A percentile compares a stretch with the other conserved stretches of the same genome.
Conservation (phyloP, 2,797 vertebrate species). For the Choloepus didactylus region DNA sequence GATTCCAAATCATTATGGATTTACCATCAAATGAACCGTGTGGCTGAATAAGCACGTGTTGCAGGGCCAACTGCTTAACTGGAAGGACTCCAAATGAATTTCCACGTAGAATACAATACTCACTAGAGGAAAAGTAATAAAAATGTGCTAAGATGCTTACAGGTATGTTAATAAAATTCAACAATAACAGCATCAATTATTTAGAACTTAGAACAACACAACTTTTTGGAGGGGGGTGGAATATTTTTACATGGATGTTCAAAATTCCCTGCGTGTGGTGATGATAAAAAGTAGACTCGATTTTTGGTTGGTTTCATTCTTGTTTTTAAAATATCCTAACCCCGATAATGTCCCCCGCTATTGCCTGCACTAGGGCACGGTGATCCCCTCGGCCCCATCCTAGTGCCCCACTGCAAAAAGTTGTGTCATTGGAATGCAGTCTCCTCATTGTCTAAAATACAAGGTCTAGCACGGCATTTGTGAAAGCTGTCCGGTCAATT, state of each 20-base stretch:
- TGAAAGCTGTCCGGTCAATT: neutral
- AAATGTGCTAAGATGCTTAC: neutral
- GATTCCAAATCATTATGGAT: neutral
- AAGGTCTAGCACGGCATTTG: neutral
- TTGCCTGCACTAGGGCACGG: neutral
- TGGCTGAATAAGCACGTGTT: neutral
- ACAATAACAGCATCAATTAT: neutral
- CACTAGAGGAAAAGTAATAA: neutral
- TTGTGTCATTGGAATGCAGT: rapidly evolving
- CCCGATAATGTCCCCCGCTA: neutral
- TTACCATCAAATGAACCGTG: neutral
- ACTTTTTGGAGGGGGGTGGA: neutral
- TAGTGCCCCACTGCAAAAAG: neutral
- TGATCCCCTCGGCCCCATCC: too few species aligned
- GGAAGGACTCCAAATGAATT: neutral
- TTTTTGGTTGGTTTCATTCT: neutral
- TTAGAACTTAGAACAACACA: constrained; percentile 21
- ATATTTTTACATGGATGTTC: neutral
- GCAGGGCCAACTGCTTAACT: rapidly evolving
- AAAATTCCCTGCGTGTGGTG: neutral
- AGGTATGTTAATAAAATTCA: neutral
- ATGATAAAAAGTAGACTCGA: neutral
- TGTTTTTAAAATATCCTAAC: neutral
- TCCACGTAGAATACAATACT: neutral
- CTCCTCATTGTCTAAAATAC: neutral